phyloP scores from a whole-genome alignment of 2,888 invertebrate genomes.

The Panzeria rudis region DNA sequence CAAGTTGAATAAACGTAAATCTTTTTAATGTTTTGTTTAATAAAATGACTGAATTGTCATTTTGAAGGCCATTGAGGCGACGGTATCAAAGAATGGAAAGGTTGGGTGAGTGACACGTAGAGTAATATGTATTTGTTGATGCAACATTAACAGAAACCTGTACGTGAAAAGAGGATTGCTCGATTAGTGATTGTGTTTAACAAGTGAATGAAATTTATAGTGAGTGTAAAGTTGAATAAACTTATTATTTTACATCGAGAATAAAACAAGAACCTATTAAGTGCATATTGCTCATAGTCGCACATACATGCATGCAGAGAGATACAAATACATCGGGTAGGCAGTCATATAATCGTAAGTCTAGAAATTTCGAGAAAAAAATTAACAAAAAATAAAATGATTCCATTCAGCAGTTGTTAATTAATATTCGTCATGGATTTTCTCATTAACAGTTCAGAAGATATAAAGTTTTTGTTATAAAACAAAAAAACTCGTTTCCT shows the following conservation, averaged over 20 bases:
- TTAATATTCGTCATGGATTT: constrained; percentile 38
- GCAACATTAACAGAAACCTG: background rate
- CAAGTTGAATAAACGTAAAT: constrained; percentile 81
- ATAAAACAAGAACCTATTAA: constrained; percentile 47
- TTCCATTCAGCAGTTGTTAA: constrained; percentile 37
- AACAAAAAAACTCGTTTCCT: no score
- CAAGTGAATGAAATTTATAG: constrained; percentile 54
- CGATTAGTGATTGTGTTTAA: constrained; percentile 42
- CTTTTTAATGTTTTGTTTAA: constrained; percentile 62
- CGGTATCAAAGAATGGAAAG: constrained; percentile 62
- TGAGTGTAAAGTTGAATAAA: constrained; percentile 52
- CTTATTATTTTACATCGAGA: constrained; percentile 30
- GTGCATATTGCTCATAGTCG: constrained; percentile 20
- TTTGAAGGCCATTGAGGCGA: constrained; percentile 80
- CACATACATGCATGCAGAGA: background rate
- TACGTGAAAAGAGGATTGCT: constrained; percentile 31
- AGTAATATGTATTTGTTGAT: constrained; percentile 23
- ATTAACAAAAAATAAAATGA: background rate
- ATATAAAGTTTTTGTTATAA: background rate
- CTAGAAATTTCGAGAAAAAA: constrained; percentile 28
- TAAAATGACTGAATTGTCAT: constrained; percentile 80
- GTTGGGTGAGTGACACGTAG: constrained; percentile 49
- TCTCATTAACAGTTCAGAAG: constrained; percentile 34
- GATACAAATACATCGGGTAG: background rate
- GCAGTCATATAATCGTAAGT: constrained; percentile 14